Evolutionary conservation across 1,140 invertebrate genomes (phyloP).

Genomic region (Galleria mellonella): DNA sequence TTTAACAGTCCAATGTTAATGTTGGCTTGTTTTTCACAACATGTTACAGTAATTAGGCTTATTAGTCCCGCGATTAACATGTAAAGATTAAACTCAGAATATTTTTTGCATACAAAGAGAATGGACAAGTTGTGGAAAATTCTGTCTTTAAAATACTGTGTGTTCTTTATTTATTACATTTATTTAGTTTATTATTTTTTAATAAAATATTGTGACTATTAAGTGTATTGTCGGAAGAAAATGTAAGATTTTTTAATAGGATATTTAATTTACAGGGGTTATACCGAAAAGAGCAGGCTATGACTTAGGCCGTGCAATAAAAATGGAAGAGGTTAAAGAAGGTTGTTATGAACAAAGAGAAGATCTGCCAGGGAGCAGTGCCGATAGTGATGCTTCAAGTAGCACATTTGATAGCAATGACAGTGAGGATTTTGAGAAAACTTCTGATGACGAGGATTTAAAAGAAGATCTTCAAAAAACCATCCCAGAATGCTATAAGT

Average conservation of each 20-base stretch:
- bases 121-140: constrained; percentile 61
- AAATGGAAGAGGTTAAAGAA: constrained; percentile 62
- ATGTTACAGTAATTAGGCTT: constrained; percentile 39
- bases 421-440: constrained; percentile 51
- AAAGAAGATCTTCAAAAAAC: constrained; percentile 60
- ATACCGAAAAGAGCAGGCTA: constrained; percentile 40
- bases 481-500: constrained; percentile 60
- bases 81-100: constrained; percentile 18
- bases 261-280: constrained; percentile 48
- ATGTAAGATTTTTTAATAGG: constrained; percentile 9
- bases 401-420: constrained; percentile 49
- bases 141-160: constrained; percentile 41
- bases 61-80: constrained; percentile 46
- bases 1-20: constrained; percentile 28
- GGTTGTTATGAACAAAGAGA: constrained; percentile 54
- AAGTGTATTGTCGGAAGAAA: too few relatives aligned
- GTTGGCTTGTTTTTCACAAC: constrained; percentile 27
- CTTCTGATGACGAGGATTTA: constrained; percentile 57
- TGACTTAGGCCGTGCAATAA: constrained; percentile 64
- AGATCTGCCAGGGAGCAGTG: constrained; percentile 45
- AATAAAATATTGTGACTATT: too few relatives aligned
- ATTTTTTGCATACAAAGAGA: constrained; percentile 11
- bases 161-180: constrained; percentile 14
- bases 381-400: constrained; percentile 52
- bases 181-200: constrained; percentile 4